Evolutionary conservation across 2,888 invertebrate genomes (phyloP).

Genomic region (Leucozona laternaria): DNA sequence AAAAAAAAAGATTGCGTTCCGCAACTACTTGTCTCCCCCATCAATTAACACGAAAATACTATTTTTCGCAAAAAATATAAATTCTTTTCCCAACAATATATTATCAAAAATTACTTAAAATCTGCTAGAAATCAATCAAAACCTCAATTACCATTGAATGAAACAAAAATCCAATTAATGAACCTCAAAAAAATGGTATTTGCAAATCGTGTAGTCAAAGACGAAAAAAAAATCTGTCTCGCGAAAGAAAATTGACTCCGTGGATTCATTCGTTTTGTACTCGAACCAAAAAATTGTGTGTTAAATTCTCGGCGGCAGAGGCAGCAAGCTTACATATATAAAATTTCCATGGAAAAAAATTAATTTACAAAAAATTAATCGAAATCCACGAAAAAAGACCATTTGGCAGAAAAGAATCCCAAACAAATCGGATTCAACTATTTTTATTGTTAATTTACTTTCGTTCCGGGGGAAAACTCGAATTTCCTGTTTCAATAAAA

Average conservation of each 20-base stretch:
- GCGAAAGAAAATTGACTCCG: conserved; percentile 71
- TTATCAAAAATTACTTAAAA: conserved; percentile 30
- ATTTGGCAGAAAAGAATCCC: background rate
- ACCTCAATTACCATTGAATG: background rate
- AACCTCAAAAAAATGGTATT: background rate
- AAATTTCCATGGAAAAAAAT: conserved; percentile 57
- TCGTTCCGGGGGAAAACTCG: conserved; percentile 49
- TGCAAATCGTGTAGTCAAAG: conserved; percentile 34
- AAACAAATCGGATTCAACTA: conserved; percentile 29
- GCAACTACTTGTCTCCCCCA: conserved; percentile 65
- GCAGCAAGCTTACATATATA: conserved; percentile 47
- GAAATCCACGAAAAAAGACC: conserved; percentile 43
- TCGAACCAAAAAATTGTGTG: conserved; percentile 53
- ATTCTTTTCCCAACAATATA: conserved; percentile 5
- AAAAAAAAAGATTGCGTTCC: conserved; percentile 70
- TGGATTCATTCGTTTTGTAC: conserved; percentile 62
- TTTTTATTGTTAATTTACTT: conserved; percentile 26
- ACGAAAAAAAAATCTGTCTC: conserved; percentile 55
- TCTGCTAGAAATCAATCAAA: conserved; percentile 21
- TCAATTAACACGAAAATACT: conserved; percentile 70
- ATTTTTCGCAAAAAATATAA: conserved; percentile 68
- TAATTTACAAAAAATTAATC: conserved; percentile 40
- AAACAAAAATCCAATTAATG: background rate
- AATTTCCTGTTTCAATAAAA: conserved; percentile 68
- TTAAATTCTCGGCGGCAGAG: conserved; percentile 59